Evolutionary conservation across 2,113 vertebrate genomes (phyloP).

Genomic region (Perca schrenkii): DNA sequence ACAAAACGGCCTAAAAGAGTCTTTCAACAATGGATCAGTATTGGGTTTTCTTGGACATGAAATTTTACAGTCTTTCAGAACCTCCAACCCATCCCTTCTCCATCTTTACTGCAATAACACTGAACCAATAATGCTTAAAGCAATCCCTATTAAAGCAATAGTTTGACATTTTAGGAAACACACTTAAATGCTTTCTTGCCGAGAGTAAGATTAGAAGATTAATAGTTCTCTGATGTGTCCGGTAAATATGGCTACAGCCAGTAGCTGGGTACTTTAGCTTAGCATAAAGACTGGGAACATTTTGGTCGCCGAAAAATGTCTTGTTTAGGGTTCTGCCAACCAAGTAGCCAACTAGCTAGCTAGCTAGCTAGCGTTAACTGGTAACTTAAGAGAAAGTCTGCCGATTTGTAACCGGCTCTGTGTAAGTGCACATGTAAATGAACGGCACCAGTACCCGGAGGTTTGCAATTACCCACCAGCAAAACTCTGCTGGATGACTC

Average conservation of each 20-base stretch:
- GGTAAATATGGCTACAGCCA: background rate
- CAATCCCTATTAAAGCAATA: background rate
- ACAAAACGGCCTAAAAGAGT: background rate
- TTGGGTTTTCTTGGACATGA: background rate
- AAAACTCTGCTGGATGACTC: too few species aligned
- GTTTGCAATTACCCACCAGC: too few species aligned
- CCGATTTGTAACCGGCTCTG: too few species aligned
- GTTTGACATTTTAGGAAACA: background rate
- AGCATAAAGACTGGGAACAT: constrained; percentile 5
- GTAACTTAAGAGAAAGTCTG: too few species aligned
- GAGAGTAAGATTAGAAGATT: background rate
- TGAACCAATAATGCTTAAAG: background rate
- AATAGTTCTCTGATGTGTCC: background rate
- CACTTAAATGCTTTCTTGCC: background rate
- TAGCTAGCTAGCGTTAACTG: too few species aligned
- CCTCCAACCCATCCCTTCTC: background rate
- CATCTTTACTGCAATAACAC: background rate
- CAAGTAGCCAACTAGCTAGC: too few species aligned
- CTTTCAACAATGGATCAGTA: background rate
- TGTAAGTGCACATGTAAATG: too few species aligned
- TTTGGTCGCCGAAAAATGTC: too few species aligned
- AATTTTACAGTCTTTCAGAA: background rate
- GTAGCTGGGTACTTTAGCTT: background rate
- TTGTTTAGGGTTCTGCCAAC: too few species aligned
- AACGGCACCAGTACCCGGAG: too few species aligned